Percentiles rank a stretch among this genome's conserved stretches.
phyloP scores from a whole-genome alignment of 2,888 invertebrate species.

The Hydraecia micacea region DNA sequence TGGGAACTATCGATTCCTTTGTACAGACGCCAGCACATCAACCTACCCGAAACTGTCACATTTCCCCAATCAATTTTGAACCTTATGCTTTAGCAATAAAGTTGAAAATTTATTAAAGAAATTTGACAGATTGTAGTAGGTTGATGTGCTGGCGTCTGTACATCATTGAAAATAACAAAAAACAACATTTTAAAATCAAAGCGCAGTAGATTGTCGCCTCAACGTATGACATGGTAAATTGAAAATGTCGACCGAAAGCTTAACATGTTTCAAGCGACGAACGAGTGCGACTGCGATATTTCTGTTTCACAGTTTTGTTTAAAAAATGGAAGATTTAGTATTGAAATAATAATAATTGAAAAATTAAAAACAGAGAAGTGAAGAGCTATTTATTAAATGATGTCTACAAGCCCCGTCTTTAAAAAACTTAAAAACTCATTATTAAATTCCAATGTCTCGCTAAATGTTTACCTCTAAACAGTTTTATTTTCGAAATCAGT shows the following conservation, averaged over 20 bases:
- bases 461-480: not conserved
- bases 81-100: too few species aligned
- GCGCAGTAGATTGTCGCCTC: too few species aligned
- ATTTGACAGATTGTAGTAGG: too few species aligned
- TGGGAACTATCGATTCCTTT: too few species aligned
- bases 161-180: too few species aligned
- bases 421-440: not conserved
- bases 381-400: not conserved
- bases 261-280: not conserved
- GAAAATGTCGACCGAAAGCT: conserved; percentile 8
- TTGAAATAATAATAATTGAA: not conserved
- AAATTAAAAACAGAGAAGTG: not conserved
- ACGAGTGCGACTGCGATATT: not conserved
- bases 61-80: too few species aligned
- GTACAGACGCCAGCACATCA: too few species aligned
- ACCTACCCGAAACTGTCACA: too few species aligned
- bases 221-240: not conserved
- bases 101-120: too few species aligned
- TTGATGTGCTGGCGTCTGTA: too few species aligned
- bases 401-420: not conserved
- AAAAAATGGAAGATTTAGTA: not conserved
- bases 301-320: not conserved
- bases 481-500: too few species aligned
- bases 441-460: not conserved
- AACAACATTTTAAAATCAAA: too few species aligned